Evolutionary conservation across 2,797 vertebrate species (phyloP), one percentile per base, ranked within the genome.

Genomic region (Cryptoblepharus egeriae): DNA sequence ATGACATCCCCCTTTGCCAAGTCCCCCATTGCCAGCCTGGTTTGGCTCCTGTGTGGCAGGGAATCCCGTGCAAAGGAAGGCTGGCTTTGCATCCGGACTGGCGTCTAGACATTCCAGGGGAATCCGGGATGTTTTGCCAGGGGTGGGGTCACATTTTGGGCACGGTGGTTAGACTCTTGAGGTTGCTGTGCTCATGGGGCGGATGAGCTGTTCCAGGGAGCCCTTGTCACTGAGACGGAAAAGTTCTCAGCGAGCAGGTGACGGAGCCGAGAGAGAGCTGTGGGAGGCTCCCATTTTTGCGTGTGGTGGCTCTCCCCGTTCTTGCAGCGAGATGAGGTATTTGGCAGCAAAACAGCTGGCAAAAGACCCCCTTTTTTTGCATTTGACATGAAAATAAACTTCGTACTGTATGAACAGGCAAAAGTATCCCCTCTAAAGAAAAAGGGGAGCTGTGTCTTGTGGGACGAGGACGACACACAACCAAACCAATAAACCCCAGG

Each of bases 61-160:
- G 82, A 84, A 84, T 84, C 82, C 82, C 82, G 52, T 68, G 77
- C 82, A 26, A 77, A 57, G 12, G 76, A 67, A 79, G 63, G 77
- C 77, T 75, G 77, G 77, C 82, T 61, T 75, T 55, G 49, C 24
- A 39, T 79, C 63, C 20, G 63, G 77, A 84, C 71, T 79, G 82
- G 77, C 55, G 82, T 84, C 82, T 84, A 84, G 82, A 84, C 82
- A 84, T 84, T 84, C 82, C 82, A 74, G 39, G 82, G 78, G 77
- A 69, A 79, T 84, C 82, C 55, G 13, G 77, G 82, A 74, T 12
- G 13, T 3, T 39, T 16, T 84, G 82, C 82, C 82, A 79, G 77
- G 82, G 77, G 77, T 39, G 82, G 77, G 77, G 77, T 84, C 82
- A 84, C 76, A 68, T 69, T 84, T 84, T 84, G 82, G 82, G 71